Evolutionary conservation across 2,113 vertebrate genomes (phyloP).

Genomic region (Rhineura floridana): DNA sequence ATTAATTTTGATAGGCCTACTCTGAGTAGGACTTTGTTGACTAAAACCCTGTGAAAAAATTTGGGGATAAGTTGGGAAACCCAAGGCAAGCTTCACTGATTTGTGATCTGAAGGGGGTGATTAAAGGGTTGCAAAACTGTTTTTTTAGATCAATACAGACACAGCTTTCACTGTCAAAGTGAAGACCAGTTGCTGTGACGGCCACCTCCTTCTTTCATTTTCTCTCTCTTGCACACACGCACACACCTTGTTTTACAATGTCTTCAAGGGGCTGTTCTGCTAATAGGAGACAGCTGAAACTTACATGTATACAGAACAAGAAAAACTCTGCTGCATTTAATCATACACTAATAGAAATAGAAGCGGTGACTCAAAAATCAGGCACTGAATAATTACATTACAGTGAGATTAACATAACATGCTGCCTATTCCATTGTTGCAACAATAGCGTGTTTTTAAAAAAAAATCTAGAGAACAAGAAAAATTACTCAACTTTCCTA

Average conservation of each 20-base stretch:
- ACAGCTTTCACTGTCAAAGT: background rate
- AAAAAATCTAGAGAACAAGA: background rate
- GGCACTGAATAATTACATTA: background rate
- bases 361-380: background rate
- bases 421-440: background rate
- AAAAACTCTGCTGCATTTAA: background rate
- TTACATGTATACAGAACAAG: background rate
- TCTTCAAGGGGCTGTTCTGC: slow-evolving; percentile 1
- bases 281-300: background rate
- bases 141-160: background rate
- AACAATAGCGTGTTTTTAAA: slow-evolving; percentile 16
- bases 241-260: background rate
- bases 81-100: background rate
- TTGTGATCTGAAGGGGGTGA: background rate
- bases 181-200: background rate
- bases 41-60: background rate
- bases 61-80: background rate
- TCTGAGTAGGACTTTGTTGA: too few species aligned
- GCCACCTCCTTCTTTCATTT: background rate
- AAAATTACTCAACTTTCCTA: slow-evolving; percentile 22
- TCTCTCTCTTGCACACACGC: background rate
- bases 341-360: background rate
- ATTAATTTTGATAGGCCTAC: too few species aligned
- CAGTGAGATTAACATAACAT: background rate
- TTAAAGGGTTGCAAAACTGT: background rate